Conservation (phyloP, 2,888 invertebrate species). For the Drosophila conformis region DNA sequence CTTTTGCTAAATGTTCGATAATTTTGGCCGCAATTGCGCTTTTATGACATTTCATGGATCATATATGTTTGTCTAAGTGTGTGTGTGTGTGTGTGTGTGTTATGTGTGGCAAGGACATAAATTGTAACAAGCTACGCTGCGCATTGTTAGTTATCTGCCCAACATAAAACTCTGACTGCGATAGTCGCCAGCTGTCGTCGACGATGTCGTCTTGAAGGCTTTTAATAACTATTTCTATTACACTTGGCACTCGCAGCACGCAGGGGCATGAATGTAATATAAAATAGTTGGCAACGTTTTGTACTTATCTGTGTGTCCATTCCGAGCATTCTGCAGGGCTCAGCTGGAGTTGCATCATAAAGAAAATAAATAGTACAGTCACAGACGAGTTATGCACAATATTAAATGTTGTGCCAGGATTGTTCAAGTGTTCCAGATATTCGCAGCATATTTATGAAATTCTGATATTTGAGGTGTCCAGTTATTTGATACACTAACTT, state of each 20-base stretch:
- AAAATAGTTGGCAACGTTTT: conserved; percentile 68
- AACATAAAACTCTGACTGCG: conserved; percentile 42
- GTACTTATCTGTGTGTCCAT: conserved; percentile 63
- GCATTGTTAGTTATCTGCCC: conserved; percentile 41
- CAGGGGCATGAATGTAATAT: conserved; percentile 65
- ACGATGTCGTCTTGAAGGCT: conserved; percentile 47
- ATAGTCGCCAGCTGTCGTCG: conserved; percentile 68
- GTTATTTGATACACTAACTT: background rate
- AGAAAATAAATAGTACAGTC: conserved; percentile 7
- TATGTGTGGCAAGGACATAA: conserved; percentile 53
- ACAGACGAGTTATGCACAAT: conserved; percentile 8
- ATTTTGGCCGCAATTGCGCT: conserved; percentile 77
- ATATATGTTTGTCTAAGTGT: conserved; percentile 31
- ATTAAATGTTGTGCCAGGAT: conserved; percentile 3
- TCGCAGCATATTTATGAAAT: background rate
- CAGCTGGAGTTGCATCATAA: conserved; percentile 18
- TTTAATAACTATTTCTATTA: conserved; percentile 79
- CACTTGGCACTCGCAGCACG: conserved; percentile 74
- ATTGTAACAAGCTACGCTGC: conserved; percentile 59
- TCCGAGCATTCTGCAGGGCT: conserved; percentile 9
- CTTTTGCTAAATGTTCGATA: conserved; percentile 79
- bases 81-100: background rate
- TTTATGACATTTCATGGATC: conserved; percentile 77
- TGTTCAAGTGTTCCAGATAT: background rate
- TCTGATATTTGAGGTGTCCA: background rate